These are phyloP conservation scores for Ophthalmotilapia sp. DNA, from an alignment of 2,113 vertebrate species.

Conservation along the genomic window DNA sequence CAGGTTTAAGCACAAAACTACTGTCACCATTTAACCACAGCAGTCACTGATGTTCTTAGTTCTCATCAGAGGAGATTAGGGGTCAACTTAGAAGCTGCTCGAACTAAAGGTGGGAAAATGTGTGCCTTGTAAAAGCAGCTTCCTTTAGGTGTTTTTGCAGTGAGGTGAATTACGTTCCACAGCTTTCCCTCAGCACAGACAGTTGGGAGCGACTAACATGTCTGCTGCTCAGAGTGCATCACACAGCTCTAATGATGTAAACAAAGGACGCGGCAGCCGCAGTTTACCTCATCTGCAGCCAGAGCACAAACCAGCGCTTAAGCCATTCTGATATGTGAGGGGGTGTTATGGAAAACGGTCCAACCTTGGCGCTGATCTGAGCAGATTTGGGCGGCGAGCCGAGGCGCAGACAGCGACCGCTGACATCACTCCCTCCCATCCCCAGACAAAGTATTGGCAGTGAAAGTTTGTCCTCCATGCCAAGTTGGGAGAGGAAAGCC, in stretches of 20 bases:
- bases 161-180: background rate
- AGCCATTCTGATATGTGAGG: background rate
- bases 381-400: background rate
- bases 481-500: background rate
- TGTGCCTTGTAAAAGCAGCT: background rate
- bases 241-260: background rate
- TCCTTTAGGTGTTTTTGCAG: background rate
- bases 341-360: background rate
- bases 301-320: background rate
- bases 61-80: background rate
- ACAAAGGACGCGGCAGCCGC: background rate
- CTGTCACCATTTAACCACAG: background rate
- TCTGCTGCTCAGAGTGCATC: background rate
- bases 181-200: background rate
- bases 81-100: background rate
- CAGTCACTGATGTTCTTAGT: background rate
- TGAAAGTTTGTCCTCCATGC: background rate
- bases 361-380: background rate
- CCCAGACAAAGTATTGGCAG: conserved; percentile 8
- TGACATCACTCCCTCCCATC: background rate
- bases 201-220: background rate
- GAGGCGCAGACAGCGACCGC: background rate
- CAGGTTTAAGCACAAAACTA: background rate
- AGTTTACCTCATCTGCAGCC: conserved; percentile 2
- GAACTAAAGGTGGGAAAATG: background rate